These are phyloP conservation scores for Loripinus fragilis DNA, from an alignment of 2,888 invertebrate species.

Conservation along the genomic window DNA sequence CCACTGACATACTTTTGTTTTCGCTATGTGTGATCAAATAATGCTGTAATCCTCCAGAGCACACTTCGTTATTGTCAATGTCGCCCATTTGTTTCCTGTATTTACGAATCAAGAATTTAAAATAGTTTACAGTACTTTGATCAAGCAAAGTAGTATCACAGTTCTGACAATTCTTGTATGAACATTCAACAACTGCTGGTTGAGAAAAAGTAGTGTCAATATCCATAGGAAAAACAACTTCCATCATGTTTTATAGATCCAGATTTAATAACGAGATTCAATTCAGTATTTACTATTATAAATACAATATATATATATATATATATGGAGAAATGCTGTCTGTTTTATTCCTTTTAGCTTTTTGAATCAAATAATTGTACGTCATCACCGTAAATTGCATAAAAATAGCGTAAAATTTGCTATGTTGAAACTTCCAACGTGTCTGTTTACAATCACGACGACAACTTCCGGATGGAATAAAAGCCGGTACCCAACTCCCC, in stretches of 20 bases:
- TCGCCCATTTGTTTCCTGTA: conserved; percentile 74
- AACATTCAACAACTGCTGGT: neutral
- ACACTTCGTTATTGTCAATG: conserved; percentile 53
- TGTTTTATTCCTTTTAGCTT: too few relatives aligned
- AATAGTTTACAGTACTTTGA: conserved; percentile 56
- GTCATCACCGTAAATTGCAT: neutral
- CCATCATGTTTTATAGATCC: conserved; percentile 13
- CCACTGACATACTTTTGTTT: conserved; percentile 13
- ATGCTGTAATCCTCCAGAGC: conserved; percentile 75
- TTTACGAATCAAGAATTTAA: conserved; percentile 69
- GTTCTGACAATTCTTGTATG: neutral
- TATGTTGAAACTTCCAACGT: conserved; percentile 65
- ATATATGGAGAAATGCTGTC: too few relatives aligned
- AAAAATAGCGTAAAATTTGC: conserved; percentile 34
- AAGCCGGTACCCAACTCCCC: too few relatives aligned
- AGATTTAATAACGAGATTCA: too few relatives aligned
- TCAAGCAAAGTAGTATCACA: conserved; percentile 36
- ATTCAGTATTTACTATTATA: too few relatives aligned
- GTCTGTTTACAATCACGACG: conserved; percentile 61
- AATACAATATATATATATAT: too few relatives aligned
- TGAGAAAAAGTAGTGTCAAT: conserved; percentile 12
- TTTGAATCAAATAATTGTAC: too few relatives aligned
- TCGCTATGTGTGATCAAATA: conserved; percentile 66
- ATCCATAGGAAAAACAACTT: conserved; percentile 18
- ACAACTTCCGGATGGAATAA: neutral